Evolutionary conservation across 2,797 vertebrate genomes (phyloP).

Genomic region (Malurus leucopterus): DNA sequence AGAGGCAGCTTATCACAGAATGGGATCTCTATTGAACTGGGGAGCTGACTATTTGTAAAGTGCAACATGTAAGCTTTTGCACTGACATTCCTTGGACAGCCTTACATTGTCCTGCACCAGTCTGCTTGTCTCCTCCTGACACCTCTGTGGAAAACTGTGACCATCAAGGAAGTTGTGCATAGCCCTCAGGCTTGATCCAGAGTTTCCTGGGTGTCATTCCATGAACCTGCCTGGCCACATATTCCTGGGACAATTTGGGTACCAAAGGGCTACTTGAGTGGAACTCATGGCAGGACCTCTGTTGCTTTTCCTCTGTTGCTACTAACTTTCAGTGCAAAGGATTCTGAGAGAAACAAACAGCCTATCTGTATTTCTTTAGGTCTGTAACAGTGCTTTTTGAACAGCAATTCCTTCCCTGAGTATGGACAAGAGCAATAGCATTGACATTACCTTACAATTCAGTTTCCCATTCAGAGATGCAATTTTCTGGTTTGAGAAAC

Average conservation of each 20-base stretch:
- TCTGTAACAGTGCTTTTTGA: neutral
- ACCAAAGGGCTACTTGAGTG: neutral
- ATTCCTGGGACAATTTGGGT: neutral
- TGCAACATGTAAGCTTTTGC: neutral
- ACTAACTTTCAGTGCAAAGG: neutral
- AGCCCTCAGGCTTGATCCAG: neutral
- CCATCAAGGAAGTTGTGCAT: neutral
- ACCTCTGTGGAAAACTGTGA: neutral
- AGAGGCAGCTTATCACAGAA: neutral
- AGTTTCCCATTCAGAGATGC: neutral
- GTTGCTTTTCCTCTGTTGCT: neutral
- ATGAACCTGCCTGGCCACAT: neutral
- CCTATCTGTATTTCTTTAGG: neutral
- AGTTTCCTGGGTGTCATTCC: neutral
- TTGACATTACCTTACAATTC: neutral
- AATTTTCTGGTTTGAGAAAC: neutral
- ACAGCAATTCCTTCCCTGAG: neutral
- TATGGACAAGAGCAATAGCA: neutral
- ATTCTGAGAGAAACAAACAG: neutral
- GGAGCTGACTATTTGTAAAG: neutral
- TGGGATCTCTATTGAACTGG: neutral
- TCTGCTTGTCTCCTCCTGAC: neutral
- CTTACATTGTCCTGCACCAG: accelerated
- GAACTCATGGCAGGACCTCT: neutral
- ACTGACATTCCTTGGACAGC: neutral